Conservation (phyloP, 2,797 vertebrate species). For the Sebastes matsubarae region DNA sequence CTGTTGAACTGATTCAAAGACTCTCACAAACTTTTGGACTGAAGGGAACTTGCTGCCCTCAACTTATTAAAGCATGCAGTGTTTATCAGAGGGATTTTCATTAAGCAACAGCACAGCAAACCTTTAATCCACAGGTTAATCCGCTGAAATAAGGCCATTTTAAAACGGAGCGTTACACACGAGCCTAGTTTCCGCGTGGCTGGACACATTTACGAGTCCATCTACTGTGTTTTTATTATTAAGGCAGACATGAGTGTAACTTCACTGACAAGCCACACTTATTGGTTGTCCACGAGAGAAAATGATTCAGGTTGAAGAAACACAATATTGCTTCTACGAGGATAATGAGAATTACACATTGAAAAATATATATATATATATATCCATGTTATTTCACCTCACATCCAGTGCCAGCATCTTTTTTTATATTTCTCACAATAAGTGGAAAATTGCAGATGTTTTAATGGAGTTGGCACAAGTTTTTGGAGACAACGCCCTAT, state of each 20-base stretch:
- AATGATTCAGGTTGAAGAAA: conserved; percentile 49
- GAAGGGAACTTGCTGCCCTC: not conserved
- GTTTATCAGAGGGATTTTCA: conserved; percentile 26
- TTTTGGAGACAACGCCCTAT: not conserved
- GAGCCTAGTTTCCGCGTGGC: not conserved
- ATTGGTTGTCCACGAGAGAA: conserved; percentile 36
- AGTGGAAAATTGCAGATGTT: not conserved
- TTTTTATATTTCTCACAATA: not conserved
- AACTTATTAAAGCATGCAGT: not conserved
- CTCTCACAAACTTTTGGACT: not conserved
- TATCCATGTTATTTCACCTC: conserved; percentile 8
- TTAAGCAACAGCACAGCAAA: conserved; percentile 1
- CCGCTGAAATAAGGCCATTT: conserved; percentile 25
- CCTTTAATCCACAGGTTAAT: conserved; percentile 38
- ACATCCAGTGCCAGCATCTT: not conserved
- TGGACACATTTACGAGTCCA: conserved; percentile 1
- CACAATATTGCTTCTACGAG: conserved; percentile 53
- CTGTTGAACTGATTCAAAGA: not conserved
- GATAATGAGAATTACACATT: conserved; percentile 16
- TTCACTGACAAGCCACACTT: conserved; percentile 45
- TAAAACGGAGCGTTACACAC: conserved; percentile 21
- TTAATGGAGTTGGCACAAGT: not conserved
- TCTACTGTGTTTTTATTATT: conserved; percentile 34
- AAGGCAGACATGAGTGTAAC: conserved; percentile 65
- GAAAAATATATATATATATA: not conserved